These are phyloP conservation scores for Chiropotes sagulatus DNA, from an alignment of 2,797 vertebrate genomes.

Conservation along the genomic window DNA sequence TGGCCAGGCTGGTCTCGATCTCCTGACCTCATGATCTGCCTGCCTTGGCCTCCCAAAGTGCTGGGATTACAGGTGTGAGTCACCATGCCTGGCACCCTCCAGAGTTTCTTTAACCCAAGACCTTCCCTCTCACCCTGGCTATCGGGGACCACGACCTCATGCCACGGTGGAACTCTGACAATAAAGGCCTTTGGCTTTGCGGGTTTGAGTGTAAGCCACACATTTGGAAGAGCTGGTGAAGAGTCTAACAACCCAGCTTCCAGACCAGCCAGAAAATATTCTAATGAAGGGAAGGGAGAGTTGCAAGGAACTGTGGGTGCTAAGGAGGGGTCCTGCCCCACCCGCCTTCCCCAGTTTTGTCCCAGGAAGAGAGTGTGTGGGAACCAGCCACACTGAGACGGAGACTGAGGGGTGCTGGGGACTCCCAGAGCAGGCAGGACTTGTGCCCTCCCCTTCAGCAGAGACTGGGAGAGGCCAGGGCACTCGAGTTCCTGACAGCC, in stretches of 20 bases:
- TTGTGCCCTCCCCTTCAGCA: no score
- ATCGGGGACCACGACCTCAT: background rate
- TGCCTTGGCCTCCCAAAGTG: no score
- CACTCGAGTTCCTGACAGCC: background rate
- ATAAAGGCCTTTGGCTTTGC: background rate
- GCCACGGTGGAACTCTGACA: background rate
- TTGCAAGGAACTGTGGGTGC: background rate
- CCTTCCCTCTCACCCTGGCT: background rate
- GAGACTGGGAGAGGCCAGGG: background rate
- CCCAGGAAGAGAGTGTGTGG: background rate
- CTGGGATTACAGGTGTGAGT: no score
- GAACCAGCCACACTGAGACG: background rate
- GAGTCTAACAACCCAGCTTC: background rate
- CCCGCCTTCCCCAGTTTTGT: background rate
- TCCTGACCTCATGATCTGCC: no score
- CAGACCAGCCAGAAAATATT: background rate
- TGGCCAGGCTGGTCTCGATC: no score
- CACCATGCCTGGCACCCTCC: background rate
- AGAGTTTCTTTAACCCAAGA: background rate
- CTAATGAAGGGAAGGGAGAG: background rate
- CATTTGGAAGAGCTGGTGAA: background rate
- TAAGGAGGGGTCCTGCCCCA: background rate
- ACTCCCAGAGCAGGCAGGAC: background rate
- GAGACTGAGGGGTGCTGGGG: background rate
- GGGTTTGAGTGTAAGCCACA: background rate